Evolutionary conservation across 1,140 invertebrate species (phyloP).

Genomic region (Drosophila watanabei): DNA sequence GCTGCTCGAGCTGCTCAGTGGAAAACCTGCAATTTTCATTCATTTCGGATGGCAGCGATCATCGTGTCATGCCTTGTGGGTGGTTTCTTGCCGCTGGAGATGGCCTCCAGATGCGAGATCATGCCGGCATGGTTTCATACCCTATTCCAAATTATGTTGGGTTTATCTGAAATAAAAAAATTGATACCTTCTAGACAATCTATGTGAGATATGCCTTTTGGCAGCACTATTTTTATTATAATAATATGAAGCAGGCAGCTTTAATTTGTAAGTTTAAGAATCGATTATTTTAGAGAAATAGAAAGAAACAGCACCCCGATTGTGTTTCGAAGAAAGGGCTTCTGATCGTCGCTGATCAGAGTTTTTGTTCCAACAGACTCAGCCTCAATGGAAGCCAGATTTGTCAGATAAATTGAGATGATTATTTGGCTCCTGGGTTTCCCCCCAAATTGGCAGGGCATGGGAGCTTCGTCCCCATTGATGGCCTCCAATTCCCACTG

Average conservation of each 20-base stretch:
- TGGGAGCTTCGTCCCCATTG: constrained; percentile 42
- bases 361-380: not conserved
- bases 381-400: not conserved
- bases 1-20: constrained; percentile 21
- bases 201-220: not conserved
- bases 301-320: not conserved
- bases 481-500: constrained; percentile 7
- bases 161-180: not conserved
- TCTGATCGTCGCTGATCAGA: not conserved
- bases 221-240: not conserved
- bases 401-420: constrained; percentile 11
- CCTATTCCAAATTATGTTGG: not conserved
- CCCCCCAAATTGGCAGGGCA: constrained; percentile 30
- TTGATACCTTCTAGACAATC: too few species aligned
- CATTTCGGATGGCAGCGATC: constrained; percentile 43
- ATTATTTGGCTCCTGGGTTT: constrained; percentile 2
- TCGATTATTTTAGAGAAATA: not conserved
- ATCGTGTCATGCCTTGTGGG: constrained; percentile 46
- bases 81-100: constrained; percentile 31
- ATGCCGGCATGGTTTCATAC: not conserved
- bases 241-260: not conserved
- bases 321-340: too few species aligned
- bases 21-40: constrained; percentile 65
- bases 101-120: not conserved
- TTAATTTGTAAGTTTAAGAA: not conserved